Conservation (phyloP, 2,797 vertebrate genomes). For the Anisognathus igniventris region DNA sequence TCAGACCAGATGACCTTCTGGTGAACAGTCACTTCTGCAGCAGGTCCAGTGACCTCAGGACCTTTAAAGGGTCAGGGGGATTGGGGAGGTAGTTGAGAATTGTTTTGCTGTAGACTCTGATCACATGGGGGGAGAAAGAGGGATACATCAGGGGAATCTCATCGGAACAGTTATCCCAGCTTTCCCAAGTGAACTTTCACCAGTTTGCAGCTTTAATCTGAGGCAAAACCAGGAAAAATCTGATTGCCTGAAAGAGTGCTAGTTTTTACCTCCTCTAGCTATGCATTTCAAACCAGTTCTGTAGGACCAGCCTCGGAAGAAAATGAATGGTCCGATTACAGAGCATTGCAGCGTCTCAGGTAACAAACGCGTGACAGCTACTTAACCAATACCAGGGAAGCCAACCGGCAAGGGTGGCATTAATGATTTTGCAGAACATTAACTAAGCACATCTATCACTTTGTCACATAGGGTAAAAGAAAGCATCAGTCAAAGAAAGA, state of each 20-base stretch:
- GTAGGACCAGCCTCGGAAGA: conserved; percentile 17
- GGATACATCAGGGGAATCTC: background rate
- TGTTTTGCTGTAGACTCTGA: background rate
- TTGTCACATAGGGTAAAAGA: conserved; percentile 71
- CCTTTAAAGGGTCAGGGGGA: background rate
- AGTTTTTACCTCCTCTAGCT: background rate
- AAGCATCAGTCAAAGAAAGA: conserved; percentile 69
- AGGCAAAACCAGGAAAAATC: background rate
- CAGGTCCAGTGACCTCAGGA: background rate
- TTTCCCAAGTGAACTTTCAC: background rate
- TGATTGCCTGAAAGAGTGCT: background rate
- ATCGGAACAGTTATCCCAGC: background rate
- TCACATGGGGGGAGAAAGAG: fast-evolving
- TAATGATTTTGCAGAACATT: conserved; percentile 74
- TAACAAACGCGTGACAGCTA: conserved; percentile 53
- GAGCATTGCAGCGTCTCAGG: conserved; percentile 18
- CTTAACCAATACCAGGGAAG: conserved; percentile 64
- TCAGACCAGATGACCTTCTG: background rate
- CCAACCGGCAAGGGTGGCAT: conserved; percentile 60
- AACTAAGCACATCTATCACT: conserved; percentile 77
- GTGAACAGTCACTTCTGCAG: background rate
- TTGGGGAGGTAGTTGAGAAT: background rate
- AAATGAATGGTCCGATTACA: conserved; percentile 60
- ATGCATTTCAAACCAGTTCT: conserved; percentile 6
- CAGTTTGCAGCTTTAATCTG: conserved; percentile 11